Evolutionary conservation across 2,888 invertebrate species (phyloP).

Genomic region (Drosophila suboccidentalis): DNA sequence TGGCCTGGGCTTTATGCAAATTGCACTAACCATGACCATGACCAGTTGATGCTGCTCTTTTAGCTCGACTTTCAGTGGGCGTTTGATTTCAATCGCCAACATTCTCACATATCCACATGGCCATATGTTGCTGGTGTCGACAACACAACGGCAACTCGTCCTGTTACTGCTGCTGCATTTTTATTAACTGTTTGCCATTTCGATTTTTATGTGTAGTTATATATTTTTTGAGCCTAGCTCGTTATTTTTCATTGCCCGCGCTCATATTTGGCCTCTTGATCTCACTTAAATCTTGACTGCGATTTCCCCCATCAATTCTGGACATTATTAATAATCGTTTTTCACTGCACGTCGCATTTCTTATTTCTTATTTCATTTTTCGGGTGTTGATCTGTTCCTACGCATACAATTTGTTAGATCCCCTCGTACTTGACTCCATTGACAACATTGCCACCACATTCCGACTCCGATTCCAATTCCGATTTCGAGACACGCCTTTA

Average conservation of each 20-base stretch:
- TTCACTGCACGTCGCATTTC: conserved; percentile 65
- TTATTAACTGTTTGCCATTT: conserved; percentile 81
- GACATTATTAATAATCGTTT: conserved; percentile 73
- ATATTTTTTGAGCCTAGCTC: conserved; percentile 66
- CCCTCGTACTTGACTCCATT: conserved; percentile 2
- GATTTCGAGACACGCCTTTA: conserved; percentile 48
- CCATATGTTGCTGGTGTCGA: conserved; percentile 62
- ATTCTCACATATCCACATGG: conserved; percentile 73
- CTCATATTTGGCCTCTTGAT: conserved; percentile 81
- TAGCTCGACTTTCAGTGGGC: conserved; percentile 76
- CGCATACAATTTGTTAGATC: conserved; percentile 54
- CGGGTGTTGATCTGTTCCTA: conserved; percentile 63
- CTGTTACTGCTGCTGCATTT: conserved; percentile 23
- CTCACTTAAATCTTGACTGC: conserved; percentile 26
- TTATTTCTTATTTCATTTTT: conserved; percentile 25
- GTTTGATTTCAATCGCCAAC: conserved; percentile 82
- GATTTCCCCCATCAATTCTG: conserved; percentile 19
- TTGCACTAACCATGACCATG: conserved; percentile 61
- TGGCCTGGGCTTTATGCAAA: conserved; percentile 74
- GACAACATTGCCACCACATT: conserved; percentile 53
- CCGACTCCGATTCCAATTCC: conserved; percentile 29
- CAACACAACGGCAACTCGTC: conserved; percentile 60
- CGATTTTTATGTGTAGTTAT: conserved; percentile 80
- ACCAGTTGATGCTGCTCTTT: conserved; percentile 28
- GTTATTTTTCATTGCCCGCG: conserved; percentile 73